Base-by-base conservation (phyloP, 2,797 vertebrate genomes). In the Distichodus sexfasciatus region DNA sequence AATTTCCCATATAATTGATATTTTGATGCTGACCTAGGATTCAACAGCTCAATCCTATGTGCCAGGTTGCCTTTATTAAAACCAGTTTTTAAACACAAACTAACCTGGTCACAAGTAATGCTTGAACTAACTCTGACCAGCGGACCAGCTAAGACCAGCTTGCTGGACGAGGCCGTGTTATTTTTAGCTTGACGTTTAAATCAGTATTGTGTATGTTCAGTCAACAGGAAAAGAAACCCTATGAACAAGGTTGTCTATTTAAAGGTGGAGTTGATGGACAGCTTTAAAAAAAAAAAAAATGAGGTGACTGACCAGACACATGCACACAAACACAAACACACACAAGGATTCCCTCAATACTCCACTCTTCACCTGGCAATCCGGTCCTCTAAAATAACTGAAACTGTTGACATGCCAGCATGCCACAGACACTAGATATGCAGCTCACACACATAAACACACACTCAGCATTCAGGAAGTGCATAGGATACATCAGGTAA, bases 191-290 rank as follows among this genome's bases (percentile, higher is more conserved):
- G 48, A 2, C 15, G 4, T 28, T 23, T 29, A 6, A 50, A 31
- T 3, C 28, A 55, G 51, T 4, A 19, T 31, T 12, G 17, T 21
- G 2, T 36, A 12, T 24, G 35, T 29, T 28, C 48, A 29, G n/a
- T 4, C 14, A 53, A 31, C 9, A n/a, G 35, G 6, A 40, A 11
- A 40, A 36, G 31, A 14, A 53, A 46, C 23, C 17, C 23, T 47
- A 10, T 69, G 78, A 87, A 86, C 77, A 85, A 69, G 62, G 70
- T 41, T 21, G 66, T 64, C 74, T 82, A 72, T 81, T 83, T 79
- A 61, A 67, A 74, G 69, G 19, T 10, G 36, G n/a, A 73, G 66
- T 74, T 41, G 64, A 74, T 7, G 46, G 55, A 35, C 60, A 48
- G 70, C 64, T 64, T 67, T 51, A 36, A 73, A 67, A 36, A 54